Percentiles rank a stretch among this genome's conserved stretches.
These are phyloP conservation scores for Mesembrinibis cayennensis DNA, from an alignment of 2,113 vertebrate genomes.

Conservation along the genomic window DNA sequence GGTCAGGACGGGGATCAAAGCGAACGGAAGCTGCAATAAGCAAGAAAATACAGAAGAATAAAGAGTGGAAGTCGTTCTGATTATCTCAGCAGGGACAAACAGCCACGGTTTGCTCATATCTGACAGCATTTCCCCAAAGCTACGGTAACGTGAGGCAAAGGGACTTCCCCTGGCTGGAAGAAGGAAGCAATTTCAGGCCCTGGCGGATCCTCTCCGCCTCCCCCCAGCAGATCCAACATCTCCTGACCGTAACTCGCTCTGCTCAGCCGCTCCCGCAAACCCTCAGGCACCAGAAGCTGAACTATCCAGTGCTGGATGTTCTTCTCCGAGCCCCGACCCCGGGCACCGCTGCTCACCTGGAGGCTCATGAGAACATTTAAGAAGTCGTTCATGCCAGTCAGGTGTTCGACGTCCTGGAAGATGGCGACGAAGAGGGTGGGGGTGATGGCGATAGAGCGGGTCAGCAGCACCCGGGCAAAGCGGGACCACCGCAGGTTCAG, in stretches of 20 bases:
- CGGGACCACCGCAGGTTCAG: conserved; percentile 93
- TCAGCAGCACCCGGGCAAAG: conserved; percentile 89
- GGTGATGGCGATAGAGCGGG: conserved; percentile 88
- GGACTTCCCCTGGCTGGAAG: not conserved
- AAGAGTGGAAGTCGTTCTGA: not conserved
- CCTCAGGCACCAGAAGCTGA: not conserved
- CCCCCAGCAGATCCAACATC: no score
- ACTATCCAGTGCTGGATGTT: not conserved
- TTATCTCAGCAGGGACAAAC: not conserved
- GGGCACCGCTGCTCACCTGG: conserved; percentile 74
- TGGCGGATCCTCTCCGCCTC: not conserved
- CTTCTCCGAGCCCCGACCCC: rapidly evolving
- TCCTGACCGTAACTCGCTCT: not conserved
- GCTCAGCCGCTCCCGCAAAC: not conserved
- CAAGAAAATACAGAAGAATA: not conserved
- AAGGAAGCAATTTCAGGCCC: not conserved
- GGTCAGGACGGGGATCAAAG: conserved; percentile 93
- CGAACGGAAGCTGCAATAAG: conserved; percentile 88
- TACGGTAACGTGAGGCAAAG: not conserved
- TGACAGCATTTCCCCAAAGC: not conserved
- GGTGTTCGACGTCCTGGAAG: conserved; percentile 86
- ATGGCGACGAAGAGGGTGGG: conserved; percentile 90
- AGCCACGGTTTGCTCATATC: not conserved
- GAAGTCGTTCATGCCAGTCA: conserved; percentile 96
- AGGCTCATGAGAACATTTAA: conserved; percentile 94